Evolutionary conservation across 2,888 invertebrate genomes (phyloP), one percentile per base, ranked within the genome.

Genomic region (Lasioglossum oenotherae): DNA sequence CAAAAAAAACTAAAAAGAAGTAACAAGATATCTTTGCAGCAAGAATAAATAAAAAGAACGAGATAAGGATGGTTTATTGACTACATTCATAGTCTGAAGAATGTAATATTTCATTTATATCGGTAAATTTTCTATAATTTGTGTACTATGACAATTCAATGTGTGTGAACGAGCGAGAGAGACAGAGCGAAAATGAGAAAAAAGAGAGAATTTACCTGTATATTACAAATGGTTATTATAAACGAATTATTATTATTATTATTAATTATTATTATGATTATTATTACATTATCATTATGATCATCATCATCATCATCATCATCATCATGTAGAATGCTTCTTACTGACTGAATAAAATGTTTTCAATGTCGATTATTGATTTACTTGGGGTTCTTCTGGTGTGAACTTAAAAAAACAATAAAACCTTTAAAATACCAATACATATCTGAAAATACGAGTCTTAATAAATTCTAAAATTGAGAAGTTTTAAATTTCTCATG

Each of bases 271-370:
- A 69, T 85, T 57, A 79, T 75, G 27, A 80, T 82, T 86, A 88
- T 86, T 80, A 85, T 85, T 80, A 89, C n/a, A 85, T 86, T 80
- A 84, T 84, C 73, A 85, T 87, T 86, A 91, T 92, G 90, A 92
- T 93, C 89, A 92, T 69, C 67, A 64, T 64, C 64, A 64, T 91
- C 90, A 92, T 91, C 90, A 92, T 92, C 91, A 92, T 92, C 92
- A 93, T 93, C 92, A 92, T 93, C 93, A 94, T 95, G 94, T 95
- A 95, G 94, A 94, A 93, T 93, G 94, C 94, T 94, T 94, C 94
- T 94, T 95, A 95, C 94, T 94, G 94, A 95, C 94, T 94, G 94
- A 95, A 95, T 95, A 95, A 95, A 95, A 95, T 94, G 94, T 95
- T 95, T 94, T 94, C 92, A 94, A 95, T 95, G 95, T 95, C 94